These are phyloP conservation scores for Lysiphlebus fabarum DNA, from an alignment of 1,140 invertebrate species.

Conservation along the genomic window DNA sequence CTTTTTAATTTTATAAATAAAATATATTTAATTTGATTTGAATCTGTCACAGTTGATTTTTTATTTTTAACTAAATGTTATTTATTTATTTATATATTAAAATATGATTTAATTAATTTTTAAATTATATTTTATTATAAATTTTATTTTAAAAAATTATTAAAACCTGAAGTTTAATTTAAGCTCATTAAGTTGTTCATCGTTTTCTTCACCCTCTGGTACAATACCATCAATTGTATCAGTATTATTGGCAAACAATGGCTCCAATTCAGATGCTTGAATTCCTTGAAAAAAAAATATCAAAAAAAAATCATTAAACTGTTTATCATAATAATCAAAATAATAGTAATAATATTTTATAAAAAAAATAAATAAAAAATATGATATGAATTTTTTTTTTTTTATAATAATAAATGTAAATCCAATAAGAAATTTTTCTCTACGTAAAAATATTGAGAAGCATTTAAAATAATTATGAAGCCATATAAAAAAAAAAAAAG, in stretches of 20 bases:
- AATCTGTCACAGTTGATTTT: conserved; percentile 47
- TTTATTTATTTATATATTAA: neutral
- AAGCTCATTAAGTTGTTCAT: conserved; percentile 42
- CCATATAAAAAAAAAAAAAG: conserved; percentile 4
- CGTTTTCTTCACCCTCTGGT: conserved; percentile 58
- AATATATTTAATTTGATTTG: conserved; percentile 16
- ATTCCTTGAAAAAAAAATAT: too few relatives aligned
- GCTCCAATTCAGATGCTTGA: conserved; percentile 69
- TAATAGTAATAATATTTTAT: too few relatives aligned
- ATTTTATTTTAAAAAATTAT: neutral
- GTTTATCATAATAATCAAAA: too few relatives aligned
- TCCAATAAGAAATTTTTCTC: conserved; percentile 11
- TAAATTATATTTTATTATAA: neutral
- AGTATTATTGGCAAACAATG: conserved; percentile 69
- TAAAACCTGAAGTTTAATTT: conserved; percentile 52
- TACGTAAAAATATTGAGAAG: conserved; percentile 9
- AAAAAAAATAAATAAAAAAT: neutral
- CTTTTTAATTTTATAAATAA: conserved; percentile 8
- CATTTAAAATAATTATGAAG: conserved; percentile 23
- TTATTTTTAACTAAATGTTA: conserved; percentile 1
- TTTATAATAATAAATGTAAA: conserved; percentile 12
- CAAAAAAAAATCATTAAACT: too few relatives aligned
- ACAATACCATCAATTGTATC: conserved; percentile 57
- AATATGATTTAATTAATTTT: too few relatives aligned
- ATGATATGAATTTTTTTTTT: conserved; percentile 7